Evolutionary conservation across 2,888 invertebrate genomes (phyloP), one percentile per base, ranked within the genome.

Genomic region (Sinhomidia bicolor): DNA sequence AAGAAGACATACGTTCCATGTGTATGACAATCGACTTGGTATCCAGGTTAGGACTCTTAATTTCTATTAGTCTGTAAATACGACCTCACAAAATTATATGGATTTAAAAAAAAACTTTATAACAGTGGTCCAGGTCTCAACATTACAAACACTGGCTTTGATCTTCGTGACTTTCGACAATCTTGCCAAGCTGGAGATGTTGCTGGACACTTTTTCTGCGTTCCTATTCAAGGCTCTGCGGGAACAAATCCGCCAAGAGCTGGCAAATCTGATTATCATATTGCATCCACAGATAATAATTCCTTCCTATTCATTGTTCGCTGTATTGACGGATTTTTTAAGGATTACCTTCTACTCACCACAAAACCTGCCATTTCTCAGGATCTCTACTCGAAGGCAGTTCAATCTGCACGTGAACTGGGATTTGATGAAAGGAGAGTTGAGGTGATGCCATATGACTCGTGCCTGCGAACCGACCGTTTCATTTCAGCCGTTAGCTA

Each of bases 111-210:
- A n/a, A n/a, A n/a, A n/a, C n/a, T n/a, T n/a, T n/a, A n/a, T n/a
- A n/a, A 6, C 51, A 85, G 85, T 41, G 85, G 85, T 26, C 79
- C 85, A n/a, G 85, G 85, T n/a, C 57, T 85, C 3, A 85, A 85
- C 20, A 68, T 85, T 41, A 85, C 85, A 0, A 85, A 85, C 68
- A 85, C 79, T 9, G 85, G 85, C 5, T 85, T 54, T 29, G 85
- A 85, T 41, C 68, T 85, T 7, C 60, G 85, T 2, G 85, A 85
- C 26, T 85, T 85, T 36, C 79, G 79, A 5, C 85, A 79, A 68
- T 54, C 85, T 12, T 85, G 85, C 26, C 79, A 79, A 54, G 85
- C 79, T 36, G 85, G 85, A 3, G 54, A 51, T 26, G 79, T 62
- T 1, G 32, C 79, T 20, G 85, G 85, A 20, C 85, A 85, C 68